Evolutionary conservation across 1,140 invertebrate genomes (phyloP).

Genomic region (Drosophila mauritiana): DNA sequence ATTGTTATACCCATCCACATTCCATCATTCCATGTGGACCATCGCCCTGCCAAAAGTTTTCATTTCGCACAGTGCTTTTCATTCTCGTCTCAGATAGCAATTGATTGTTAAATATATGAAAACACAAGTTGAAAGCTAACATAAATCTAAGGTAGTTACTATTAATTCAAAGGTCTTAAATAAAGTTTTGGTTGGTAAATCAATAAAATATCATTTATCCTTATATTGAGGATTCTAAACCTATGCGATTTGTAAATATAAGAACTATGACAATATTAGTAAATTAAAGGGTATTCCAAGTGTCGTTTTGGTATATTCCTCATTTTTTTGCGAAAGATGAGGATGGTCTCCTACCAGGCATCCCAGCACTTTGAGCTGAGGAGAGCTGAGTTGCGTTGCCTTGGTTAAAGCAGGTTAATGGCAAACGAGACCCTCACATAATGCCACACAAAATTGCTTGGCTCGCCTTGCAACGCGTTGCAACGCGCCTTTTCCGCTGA

Average conservation of each 20-base stretch:
- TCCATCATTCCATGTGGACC: neutral
- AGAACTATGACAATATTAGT: too few species aligned
- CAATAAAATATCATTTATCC: too few species aligned
- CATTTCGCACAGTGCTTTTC: neutral
- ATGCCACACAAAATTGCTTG: conserved; percentile 77
- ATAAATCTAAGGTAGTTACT: neutral
- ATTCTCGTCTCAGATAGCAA: neutral
- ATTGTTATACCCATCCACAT: neutral
- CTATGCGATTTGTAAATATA: too few species aligned
- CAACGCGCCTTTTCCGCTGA: conserved; percentile 25
- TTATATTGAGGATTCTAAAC: too few species aligned
- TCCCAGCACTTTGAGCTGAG: conserved; percentile 42
- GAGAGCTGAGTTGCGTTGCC: conserved; percentile 28
- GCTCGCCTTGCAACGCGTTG: conserved; percentile 26
- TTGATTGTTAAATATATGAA: conserved; percentile 8
- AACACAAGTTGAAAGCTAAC: neutral
- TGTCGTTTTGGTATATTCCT: neutral
- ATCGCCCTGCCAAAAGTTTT: conserved; percentile 20
- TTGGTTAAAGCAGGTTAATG: conserved; percentile 68
- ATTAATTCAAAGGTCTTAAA: neutral
- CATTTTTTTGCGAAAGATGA: neutral
- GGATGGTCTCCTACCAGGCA: conserved; percentile 29
- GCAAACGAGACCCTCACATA: conserved; percentile 78
- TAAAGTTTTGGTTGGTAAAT: too few species aligned
- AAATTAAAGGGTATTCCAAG: conserved; percentile 11